Evolutionary conservation across 2,888 invertebrate genomes (phyloP), one percentile per base, ranked within the genome.

Genomic region (Agrotis exclamationis): DNA sequence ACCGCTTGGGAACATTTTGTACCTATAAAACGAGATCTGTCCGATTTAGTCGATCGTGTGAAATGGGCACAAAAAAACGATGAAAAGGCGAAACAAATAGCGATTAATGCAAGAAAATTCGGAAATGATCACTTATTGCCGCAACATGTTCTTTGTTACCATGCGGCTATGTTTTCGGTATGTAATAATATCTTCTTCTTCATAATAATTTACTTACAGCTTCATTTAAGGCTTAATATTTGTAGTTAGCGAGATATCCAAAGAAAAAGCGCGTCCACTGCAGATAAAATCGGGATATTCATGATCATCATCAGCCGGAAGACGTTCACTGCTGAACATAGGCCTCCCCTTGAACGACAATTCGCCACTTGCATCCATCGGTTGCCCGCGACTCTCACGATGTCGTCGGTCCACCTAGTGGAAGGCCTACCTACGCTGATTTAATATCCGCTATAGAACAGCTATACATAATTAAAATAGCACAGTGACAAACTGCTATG

Each of bases 81-180:
- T 85, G 93, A 95, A 2, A 94, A 97, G 87, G 98, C 97, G 3
- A 92, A 95, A 77, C 91, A 94, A 85, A 98, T 99, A 81, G 97
- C 98, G 0, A 91, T 92, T 81, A 97, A 97, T 84, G 98, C 97
- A 20, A 97, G 97, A 79, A 92, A 96, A 80, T 99, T 98, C 95
- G 98, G 98, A 1, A 97, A 97, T 82, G 96, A 98, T 60, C 96
- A 98, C 93, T 96, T 99, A 71, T 93, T 99, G 89, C 99, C 99
- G 0, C 97, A 97, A 79, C 96, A 99, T 91, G 97, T 99, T 58
- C 97, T 98, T 90, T 99, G 99, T 90, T 99, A 99, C 90, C 98
- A 99, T 93, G 97, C 97, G 63, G 95, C 97, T 65, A 85, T 96
- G 68, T 93, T 96, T 83, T 89, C 82, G 76, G 96, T 74, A 74